Percentiles rank a stretch among this genome's conserved stretches.
Evolutionary conservation across 2,113 vertebrate genomes (phyloP).

Genomic region (Platichthys flesus): DNA sequence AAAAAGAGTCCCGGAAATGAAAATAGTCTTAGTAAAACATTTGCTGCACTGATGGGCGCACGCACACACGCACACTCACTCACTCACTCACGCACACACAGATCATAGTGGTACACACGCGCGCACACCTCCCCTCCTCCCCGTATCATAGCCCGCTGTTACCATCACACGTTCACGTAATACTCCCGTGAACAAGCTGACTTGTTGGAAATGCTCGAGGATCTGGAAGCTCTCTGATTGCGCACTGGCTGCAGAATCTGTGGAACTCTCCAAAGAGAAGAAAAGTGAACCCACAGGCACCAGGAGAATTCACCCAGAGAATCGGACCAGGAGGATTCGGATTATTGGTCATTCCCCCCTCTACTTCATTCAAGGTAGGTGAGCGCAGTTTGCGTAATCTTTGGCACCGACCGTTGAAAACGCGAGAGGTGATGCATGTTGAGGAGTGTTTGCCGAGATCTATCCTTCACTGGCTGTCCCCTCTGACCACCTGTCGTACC

Average conservation of each 20-base stretch:
- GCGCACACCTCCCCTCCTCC: slow-evolving; percentile 47
- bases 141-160: slow-evolving; percentile 64
- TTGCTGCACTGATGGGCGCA: slow-evolving; percentile 58
- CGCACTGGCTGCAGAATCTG: slow-evolving; percentile 44
- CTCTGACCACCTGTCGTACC: not conserved
- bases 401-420: no score
- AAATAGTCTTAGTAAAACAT: slow-evolving; percentile 12
- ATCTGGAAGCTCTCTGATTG: slow-evolving; percentile 49
- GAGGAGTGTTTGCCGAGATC: slow-evolving; percentile 2
- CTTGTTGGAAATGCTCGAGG: slow-evolving; percentile 73
- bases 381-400: slow-evolving; percentile 2
- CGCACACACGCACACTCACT: not conserved
- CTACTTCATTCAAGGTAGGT: slow-evolving; percentile 72
- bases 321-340: slow-evolving; percentile 21
- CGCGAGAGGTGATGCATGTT: slow-evolving; percentile 5
- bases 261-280: slow-evolving; percentile 15
- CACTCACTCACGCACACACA: not conserved
- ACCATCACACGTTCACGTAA: slow-evolving; percentile 69
- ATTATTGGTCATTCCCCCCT: slow-evolving; percentile 45
- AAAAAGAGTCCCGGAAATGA: not conserved
- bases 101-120: slow-evolving; percentile 1
- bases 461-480: not conserved
- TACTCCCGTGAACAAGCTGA: slow-evolving; percentile 66
- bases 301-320: slow-evolving; percentile 6
- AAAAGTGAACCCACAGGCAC: slow-evolving; percentile 47